Base-by-base conservation (phyloP, 2,113 vertebrate genomes). In the Leptosomus discolor region DNA sequence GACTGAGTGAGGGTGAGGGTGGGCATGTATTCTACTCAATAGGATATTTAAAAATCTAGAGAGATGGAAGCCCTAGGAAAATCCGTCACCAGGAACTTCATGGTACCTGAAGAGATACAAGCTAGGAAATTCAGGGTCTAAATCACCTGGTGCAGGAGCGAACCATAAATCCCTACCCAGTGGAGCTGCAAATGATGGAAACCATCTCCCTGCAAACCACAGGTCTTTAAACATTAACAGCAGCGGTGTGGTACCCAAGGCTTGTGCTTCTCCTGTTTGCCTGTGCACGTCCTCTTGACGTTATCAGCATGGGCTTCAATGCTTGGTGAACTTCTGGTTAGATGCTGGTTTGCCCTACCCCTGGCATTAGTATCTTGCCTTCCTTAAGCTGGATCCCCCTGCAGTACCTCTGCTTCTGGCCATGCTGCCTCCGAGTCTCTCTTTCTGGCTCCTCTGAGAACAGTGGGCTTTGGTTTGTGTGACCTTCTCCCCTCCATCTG, bases 101-200 rank as follows among this genome's bases (percentile, higher is more conserved):
- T 0, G 0, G 8, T 17, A 14, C 37, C 45, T 54, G 41, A 63
- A 73, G 65, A 77, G 21, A 29, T 6, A 58, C 15, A 50, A 30
- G 43, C 15, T 46, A 23, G 60, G 58, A 48, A 78, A 91, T 82
- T 46, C 12, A 58, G 57, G 50, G 8, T 90, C 45, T 12, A 11
- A 9, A 65, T 24, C 39, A n/a, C 23, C 26, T 27, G 8, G 18
- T 58, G 21, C 32, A 67, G 9, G 17, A 9, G 2, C 67, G 65
- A 68, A 51, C 23, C 56, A 30, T 68, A 81, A 95, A 93, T 60
- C 23, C 9, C 41, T 8, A 22, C 5, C 5, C 22, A 61, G 29
- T 0, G 1, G 78, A 41, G 51, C 10, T 85, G 65, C 17, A 85
- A 88, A 32, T 27, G 19, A 30, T 53, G 68, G 73, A 81, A 81